Base-by-base conservation (phyloP, 2,797 vertebrate genomes). In the Iguana delicatissima region DNA sequence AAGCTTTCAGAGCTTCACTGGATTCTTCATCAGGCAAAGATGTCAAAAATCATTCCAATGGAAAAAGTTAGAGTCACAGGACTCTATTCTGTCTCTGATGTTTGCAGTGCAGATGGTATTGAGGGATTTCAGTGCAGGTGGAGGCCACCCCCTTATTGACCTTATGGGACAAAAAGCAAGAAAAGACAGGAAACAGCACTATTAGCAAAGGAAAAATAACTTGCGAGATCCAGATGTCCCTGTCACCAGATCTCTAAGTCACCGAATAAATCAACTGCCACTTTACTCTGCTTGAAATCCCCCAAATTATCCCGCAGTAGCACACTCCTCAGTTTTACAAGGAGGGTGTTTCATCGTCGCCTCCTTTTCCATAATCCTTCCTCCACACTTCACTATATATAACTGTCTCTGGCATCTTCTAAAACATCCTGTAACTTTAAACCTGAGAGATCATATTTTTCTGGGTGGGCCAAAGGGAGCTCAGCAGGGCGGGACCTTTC, bases 401-500 rank as follows among this genome's bases (percentile, higher is more conserved):
- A 95, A 95, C 86, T 18, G 57, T 35, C 64, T 67, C 81, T 26
- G 38, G 52, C 67, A 93, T 89, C 87, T 93, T 80, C 88, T 87
- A 90, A 89, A 64, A 95, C 95, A 94, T 89, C 95, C 95, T 97
- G 97, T 97, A 97, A 97, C 97, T 96, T 96, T 97, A 97, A 97
- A 97, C 97, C 96, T 95, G 95, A 96, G 96, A 94, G 96, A 94
- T 97, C 97, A 96, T 94, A 85, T 93, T 87, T 95, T 87, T 73
- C 67, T 89, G 88, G 35, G 94, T 85, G 95, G 67, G 95, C 97
- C 97, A 96, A 96, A 97, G 96, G 96, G 96, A 91, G 85, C 29
- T 55, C 1, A 57, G 95, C 67, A 95, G 97, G 97, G 97, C 96
- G 97, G 97, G 91, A 94, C 95, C 69, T 91, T 87, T 59, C 72